Base-by-base conservation (phyloP, 2,888 invertebrate genomes). In the Parnassius smintheus region DNA sequence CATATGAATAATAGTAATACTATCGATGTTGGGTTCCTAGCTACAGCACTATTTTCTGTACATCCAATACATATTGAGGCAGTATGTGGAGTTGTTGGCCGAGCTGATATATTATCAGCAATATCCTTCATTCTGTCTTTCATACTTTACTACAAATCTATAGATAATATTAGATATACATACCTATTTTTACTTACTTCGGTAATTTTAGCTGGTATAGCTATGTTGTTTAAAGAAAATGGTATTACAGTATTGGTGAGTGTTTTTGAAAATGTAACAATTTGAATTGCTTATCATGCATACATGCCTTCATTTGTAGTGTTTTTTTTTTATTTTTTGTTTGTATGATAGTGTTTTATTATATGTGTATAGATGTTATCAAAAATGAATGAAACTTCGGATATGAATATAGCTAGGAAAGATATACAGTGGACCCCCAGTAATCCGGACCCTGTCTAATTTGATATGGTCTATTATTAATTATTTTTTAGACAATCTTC, bases 41-140 rank as follows among this genome's bases (percentile, higher is more conserved):
- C 95, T 49, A 92, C 96, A 13, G 72, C 96, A 2, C 79, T 98
- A 41, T 99, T 98, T 91, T 94, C 97, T 12, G 94, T 96, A 13
- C 99, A 99, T 92, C 99, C 99, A 0, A 90, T 99, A 56, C 99
- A 99, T 85, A 95, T 96, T 0, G 99, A 99, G 92, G 96, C 97
- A 65, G 97, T 99, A 2, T 95, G 96, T 64, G 98, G 98, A 22
- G 93, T 98, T 62, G 98, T 99, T 11, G 98, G 98, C 35, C 91
- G 98, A 77, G 98, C 98, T 46, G 99, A 99, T 84, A 89, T 99
- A 59, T 90, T 99, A 67, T 96, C 97, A 80, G 94, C 96, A 2
- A 85, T 96, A 10, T 94, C 96, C 69, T 97, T 95, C 78, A 93
- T 97, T 71, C 68, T 94, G 56, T 93, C 96, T 50, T 93, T 97